Evolutionary conservation across 2,113 vertebrate genomes (phyloP).

Genomic region (Mustelus asterias): DNA sequence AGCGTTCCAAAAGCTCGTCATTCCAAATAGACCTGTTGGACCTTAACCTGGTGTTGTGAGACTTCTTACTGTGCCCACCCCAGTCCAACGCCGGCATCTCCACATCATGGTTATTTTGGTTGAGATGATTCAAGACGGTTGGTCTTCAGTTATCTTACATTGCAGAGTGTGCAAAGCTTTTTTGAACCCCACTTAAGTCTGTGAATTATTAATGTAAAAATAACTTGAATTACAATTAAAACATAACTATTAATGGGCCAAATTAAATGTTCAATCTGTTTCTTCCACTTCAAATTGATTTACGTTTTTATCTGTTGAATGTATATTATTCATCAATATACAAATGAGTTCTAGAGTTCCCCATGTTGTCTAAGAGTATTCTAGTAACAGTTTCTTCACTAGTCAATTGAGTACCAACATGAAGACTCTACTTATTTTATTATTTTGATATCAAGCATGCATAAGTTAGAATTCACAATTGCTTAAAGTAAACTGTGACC

Average conservation of each 20-base stretch:
- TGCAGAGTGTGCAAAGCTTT: neutral
- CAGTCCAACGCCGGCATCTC: no score
- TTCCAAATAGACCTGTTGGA: no score
- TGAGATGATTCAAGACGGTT: neutral
- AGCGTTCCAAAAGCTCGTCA: no score
- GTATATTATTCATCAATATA: neutral
- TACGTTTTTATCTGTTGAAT: neutral
- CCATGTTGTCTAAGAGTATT: neutral
- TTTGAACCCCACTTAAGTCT: neutral
- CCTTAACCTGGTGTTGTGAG: no score
- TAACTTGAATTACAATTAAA: neutral
- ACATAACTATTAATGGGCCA: neutral
- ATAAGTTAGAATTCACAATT: neutral
- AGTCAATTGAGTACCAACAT: neutral
- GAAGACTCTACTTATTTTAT: neutral
- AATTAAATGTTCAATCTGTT: neutral
- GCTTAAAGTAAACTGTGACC: neutral
- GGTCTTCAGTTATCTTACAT: neutral
- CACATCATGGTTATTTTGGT: neutral
- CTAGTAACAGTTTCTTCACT: neutral
- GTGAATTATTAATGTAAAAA: neutral
- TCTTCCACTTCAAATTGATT: neutral
- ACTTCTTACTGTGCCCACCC: no score
- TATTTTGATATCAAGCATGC: neutral
- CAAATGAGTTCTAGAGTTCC: neutral